Base-by-base conservation (phyloP, 2,888 invertebrate genomes). In the Cremastobaeus sp. region DNA sequence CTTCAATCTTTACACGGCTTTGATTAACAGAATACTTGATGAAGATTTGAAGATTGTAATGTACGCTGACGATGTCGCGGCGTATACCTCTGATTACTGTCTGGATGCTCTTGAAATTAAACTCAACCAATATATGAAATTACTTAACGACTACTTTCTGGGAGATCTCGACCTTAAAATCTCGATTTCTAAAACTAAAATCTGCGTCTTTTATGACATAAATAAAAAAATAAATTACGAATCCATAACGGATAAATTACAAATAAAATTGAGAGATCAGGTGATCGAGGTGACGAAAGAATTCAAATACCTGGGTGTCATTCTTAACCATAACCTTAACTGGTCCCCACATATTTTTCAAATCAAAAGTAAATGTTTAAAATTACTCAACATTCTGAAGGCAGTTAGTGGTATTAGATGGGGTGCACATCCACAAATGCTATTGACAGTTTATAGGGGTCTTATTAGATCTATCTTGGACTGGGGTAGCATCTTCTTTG, bases 381-480 rank as follows among this genome's bases (percentile, higher is more conserved):
- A 21, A 20, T n/a, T 47, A 12, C 11, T 47, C 11, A 47, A 47
- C 15, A 14, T 48, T n/a, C 1, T 30, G 5, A 48, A 48, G 32
- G 30, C 48, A 3, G 9, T 48, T 0, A n/a, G 3, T 9, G 32
- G 48, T 3, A 48, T 48, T 11, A 17, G 5, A 32, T 48, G 32
- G 30, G 48, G 48, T 3, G 30, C 32, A n/a, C 18, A 48, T n/a
- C 48, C 48, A 1, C 4, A 17, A 3, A 17, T 11, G 2, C 11
- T 48, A 9, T 5, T 18, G 4, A 30, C 18, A n/a, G 9, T 32
- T 5, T 48, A 48, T 18, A 32, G 9, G 32, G 48, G 18, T 1
- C 8, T 48, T 2, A 48, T 48, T n/a, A 48, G 48, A 18, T 12
- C 48, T 1, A 15, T 17, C n/a, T 14, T 48, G 18, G 48, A 48